Evolutionary conservation across 2,797 vertebrate genomes (phyloP), one percentile per base, ranked within the genome.

Genomic region (Mus caroli): DNA sequence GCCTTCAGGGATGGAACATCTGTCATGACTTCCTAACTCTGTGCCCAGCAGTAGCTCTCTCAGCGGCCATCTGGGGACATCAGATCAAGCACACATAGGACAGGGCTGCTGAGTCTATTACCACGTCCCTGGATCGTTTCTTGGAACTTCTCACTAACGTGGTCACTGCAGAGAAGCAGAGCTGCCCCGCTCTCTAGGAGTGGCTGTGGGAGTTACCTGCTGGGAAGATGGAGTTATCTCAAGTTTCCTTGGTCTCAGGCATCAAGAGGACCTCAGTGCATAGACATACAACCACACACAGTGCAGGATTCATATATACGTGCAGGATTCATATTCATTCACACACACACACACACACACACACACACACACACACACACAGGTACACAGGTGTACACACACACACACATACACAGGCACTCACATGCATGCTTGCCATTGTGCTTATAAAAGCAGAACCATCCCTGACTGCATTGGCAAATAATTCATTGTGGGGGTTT

Each of bases 31-130:
- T 2, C 1, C 20, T 40, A 14, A 14, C 2, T 11, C 40, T 26
- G 20, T 13, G 17, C 34, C 34, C 3, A 22, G 22, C 0, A 0
- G 4, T 4, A 4, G n/a, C 7, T 0, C 37, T 37, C 1, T 17
- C 0, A 4, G 52, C 1, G 19, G 76, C 43, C 0, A 3, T n/a
- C 2, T 17, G 85, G 40, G 71, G 20, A 15, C 11, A 0, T 62
- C 7, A 22, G 7, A 1, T 0, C 1, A 9, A 11, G 22, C 26
- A 58, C 1, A 1, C 0, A 0, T 0, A 11, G 73, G 88, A 7
- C 19, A 0, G 0, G 34, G 12, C 34, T 4, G 14, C 19, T 1
- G 0, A 2, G 13, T 10, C 40, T 6, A 0, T 0, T 20, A 2
- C 34, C 10, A 2, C 0, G 6, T 13, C 5, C 19, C 50, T 11